These are phyloP conservation scores for Sorex araneus DNA, from an alignment of 2,113 vertebrate genomes.

Conservation along the genomic window DNA sequence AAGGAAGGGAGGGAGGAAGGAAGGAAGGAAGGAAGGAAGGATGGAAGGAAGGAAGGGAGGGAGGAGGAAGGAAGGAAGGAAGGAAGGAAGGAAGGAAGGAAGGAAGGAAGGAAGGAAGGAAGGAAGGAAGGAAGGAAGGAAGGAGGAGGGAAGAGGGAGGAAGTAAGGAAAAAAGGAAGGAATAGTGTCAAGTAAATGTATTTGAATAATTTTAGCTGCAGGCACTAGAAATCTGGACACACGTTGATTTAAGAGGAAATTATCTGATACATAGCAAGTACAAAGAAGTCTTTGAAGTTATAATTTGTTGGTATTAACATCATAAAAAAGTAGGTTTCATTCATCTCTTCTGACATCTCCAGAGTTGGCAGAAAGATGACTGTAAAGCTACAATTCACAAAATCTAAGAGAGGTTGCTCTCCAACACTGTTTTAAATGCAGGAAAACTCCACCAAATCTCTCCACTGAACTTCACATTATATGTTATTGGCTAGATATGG, in stretches of 20 bases:
- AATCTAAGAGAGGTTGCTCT: conserved; percentile 24
- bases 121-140: too few relatives aligned
- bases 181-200: too few relatives aligned
- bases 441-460: conserved; percentile 4
- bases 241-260: conserved; percentile 31
- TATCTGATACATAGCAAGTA: not conserved
- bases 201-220: conserved; percentile 42
- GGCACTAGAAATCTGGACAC: conserved; percentile 18
- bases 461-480: not conserved
- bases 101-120: too few relatives aligned
- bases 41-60: too few relatives aligned
- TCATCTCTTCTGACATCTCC: conserved; percentile 4
- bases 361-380: not conserved
- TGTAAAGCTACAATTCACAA: not conserved
- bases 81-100: too few relatives aligned
- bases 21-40: too few relatives aligned
- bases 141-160: too few relatives aligned
- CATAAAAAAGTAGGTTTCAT: not conserved
- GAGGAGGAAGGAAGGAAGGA: too few relatives aligned
- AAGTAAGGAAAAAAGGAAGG: too few relatives aligned
- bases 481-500: not conserved
- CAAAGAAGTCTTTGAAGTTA: not conserved
- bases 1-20: too few relatives aligned
- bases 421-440: not conserved
- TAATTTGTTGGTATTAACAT: not conserved